Evolutionary conservation across 1,140 invertebrate genomes (phyloP).

Genomic region (Cyphomyrmex costatus): DNA sequence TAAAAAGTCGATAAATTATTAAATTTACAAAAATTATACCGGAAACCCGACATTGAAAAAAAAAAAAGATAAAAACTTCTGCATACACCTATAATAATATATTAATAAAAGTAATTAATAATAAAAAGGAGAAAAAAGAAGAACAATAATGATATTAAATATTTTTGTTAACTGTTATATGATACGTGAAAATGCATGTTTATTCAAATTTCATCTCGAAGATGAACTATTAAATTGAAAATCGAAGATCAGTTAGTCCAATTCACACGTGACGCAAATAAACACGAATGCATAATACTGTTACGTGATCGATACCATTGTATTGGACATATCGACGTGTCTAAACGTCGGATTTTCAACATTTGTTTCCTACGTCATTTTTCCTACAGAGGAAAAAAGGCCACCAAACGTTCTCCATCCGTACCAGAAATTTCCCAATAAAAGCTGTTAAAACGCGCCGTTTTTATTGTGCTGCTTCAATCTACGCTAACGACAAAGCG

Average conservation of each 20-base stretch:
- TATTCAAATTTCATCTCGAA: not conserved
- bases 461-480: not conserved
- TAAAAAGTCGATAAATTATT: too few relatives aligned
- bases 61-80: too few relatives aligned
- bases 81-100: too few relatives aligned
- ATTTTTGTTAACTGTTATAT: not conserved
- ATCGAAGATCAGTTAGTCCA: not conserved
- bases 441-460: not conserved
- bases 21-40: too few relatives aligned
- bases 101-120: too few relatives aligned
- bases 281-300: not conserved
- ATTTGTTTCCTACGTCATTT: not conserved
- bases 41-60: too few relatives aligned
- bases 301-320: not conserved
- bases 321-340: not conserved
- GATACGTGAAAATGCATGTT: not conserved
- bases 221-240: not conserved
- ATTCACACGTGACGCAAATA: not conserved
- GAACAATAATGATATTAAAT: not conserved
- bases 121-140: too few relatives aligned
- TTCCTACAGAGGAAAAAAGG: not conserved
- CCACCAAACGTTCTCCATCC: not conserved
- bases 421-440: not conserved
- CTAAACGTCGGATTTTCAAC: not conserved
- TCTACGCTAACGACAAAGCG: not conserved